A percentile compares a stretch with the other conserved stretches of the same genome.
These are phyloP conservation scores for Chelonoidis abingdonii DNA, from an alignment of 2,113 vertebrate genomes.

Conservation along the genomic window DNA sequence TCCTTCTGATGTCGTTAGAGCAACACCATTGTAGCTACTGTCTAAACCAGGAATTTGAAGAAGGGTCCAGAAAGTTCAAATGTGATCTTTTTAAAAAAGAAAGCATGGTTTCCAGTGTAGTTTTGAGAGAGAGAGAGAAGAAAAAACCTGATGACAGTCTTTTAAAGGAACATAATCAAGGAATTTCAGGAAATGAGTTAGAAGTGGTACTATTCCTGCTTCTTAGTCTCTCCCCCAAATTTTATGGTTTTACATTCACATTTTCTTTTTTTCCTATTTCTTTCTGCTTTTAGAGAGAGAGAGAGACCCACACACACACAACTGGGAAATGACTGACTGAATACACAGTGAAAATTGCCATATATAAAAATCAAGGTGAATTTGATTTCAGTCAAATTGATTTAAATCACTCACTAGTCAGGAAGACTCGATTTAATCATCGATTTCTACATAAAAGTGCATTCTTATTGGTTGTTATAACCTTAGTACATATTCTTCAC, in stretches of 20 bases:
- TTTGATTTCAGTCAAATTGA: too few species aligned
- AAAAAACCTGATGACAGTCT: neutral
- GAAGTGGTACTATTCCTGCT: too few species aligned
- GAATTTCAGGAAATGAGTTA: too few species aligned
- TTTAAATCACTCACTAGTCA: too few species aligned
- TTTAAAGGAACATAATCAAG: too few species aligned
- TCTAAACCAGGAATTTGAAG: constrained; percentile 28
- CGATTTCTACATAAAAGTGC: too few species aligned
- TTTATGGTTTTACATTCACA: neutral
- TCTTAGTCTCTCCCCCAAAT: neutral
- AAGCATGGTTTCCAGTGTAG: neutral
- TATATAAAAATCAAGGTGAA: too few species aligned
- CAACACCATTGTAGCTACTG: constrained; percentile 28
- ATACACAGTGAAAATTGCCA: neutral
- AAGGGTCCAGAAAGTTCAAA: constrained; percentile 8
- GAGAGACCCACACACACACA: accelerated
- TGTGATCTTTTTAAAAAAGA: neutral
- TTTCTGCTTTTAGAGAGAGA: neutral
- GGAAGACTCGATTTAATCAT: too few species aligned
- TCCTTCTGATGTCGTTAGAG: neutral
- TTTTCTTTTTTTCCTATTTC: neutral
- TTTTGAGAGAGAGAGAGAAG: neutral
- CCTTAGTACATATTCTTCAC: too few species aligned
- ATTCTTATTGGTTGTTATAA: too few species aligned
- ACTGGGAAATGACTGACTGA: neutral